Base-by-base conservation (phyloP, 2,888 invertebrate genomes). In the Trichacis sp. region DNA sequence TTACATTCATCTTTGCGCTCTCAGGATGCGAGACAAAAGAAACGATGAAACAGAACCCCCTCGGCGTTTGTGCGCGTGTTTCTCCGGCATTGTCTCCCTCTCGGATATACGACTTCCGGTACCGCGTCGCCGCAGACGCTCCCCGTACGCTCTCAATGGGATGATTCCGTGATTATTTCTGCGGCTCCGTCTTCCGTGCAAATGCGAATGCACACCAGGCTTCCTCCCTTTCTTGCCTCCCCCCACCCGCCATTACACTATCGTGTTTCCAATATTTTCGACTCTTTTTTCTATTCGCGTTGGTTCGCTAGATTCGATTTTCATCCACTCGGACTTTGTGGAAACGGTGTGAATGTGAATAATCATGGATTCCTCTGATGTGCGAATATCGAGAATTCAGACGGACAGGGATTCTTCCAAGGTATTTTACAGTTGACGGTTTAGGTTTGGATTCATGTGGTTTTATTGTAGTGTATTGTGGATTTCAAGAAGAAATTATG, bases 1-100 rank as follows among this genome's bases (percentile, higher is more conserved):
- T 77, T 75, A 72, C 70, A 78, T 82, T 82, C 78, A 81, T 74
- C 76, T 70, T 64, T 73, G 61, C 72, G 77, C 79, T 79, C 78
- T 80, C 84, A 84, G 84, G 84, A 84, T 83, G 79, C 82, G 81
- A 83, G 83, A 84, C 84, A 84, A 84, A 82, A 70, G 82, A 73
- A 68, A 70, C 80, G 80, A 82, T 84, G 82, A 84, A 84, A 83
- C 83, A 83, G 79, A 82, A 82, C 77, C 77, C 74, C 74, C 68
- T 71, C 71, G 66, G 64, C 69, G 73, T 70, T 69, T 70, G 59
- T 70, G 57, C 64, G 65, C 59, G 68, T 78, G 77, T 77, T 80
- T 79, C 79, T 75, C 70, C 73, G 74, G 76, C 76, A 78, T 81
- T 81, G 81, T 83, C 81, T 81, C 77, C 73, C 77, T 77, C 76